Base-by-base conservation (phyloP, 92 coral and sea anemone species). In the Umimayanthus kanabou region DNA sequence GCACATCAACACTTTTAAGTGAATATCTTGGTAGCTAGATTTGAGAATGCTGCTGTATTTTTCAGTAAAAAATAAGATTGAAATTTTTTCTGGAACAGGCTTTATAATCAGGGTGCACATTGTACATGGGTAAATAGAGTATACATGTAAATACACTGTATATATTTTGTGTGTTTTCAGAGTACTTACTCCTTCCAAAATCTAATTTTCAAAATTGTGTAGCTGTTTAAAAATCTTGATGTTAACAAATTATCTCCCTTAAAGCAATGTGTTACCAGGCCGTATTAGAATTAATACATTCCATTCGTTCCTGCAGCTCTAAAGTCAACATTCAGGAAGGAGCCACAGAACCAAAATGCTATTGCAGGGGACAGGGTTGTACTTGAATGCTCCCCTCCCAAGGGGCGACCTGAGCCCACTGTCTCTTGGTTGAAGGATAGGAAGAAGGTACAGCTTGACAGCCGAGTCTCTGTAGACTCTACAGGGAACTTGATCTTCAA, bases 341-440 rank as follows among this genome's bases (percentile, higher is more conserved):
- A 94, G 49, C 99, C 99, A 26, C 55, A 85, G 64, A 88, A 87
- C 69, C 91, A 79, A 71, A 91, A 87, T 20, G 87, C 90, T 8
- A 76, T 86, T 58, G 80, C 67, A 73, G 99, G 99, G 1, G 88
- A 90, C 30, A 77, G 82, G 43, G 94, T 93, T 26, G 88, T 92
- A 4, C 81, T 97, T 7, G 88, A 86, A 57, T 97, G 99, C 79
- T 73, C 88, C 11, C 96, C 98, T 37, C 99, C 99, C 14, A 93
- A 91, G 73, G 99, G 98, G 23, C 88, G 91, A 33, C 99, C 99
- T 5, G 79, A 83, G 67, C 98, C 99, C 30, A 90, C 82, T 22
- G 92, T 97, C 23, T 70, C 89, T 8, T 97, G 99, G 99, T 73
- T 87, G 50, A 96, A 94, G 79, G 91, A 97, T 88, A 87, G 92